Evolutionary conservation across 2,888 invertebrate genomes (phyloP).

Genomic region (Hypselothyrea guttata): DNA sequence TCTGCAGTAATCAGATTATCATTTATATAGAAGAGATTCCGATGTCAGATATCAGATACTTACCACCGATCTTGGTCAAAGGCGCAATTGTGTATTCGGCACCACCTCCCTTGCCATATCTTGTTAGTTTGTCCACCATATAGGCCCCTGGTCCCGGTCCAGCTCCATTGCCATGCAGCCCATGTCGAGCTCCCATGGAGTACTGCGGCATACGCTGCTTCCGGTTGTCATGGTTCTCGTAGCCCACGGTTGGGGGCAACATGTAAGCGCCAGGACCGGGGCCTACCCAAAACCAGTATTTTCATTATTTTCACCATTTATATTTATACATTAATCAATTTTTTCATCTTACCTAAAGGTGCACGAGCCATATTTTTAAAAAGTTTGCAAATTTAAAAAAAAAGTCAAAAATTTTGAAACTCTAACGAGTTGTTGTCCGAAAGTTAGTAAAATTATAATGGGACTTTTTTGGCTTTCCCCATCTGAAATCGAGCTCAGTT

Average conservation of each 20-base stretch:
- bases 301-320: too few species aligned
- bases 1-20: slow-evolving; percentile 58
- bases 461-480: not conserved
- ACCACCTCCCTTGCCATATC: slow-evolving; percentile 67
- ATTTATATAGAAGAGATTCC: not conserved
- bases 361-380: slow-evolving; percentile 41
- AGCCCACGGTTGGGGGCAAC: slow-evolving; percentile 85
- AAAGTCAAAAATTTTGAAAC: slow-evolving; percentile 57
- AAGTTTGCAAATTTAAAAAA: slow-evolving; percentile 71
- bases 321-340: too few species aligned
- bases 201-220: slow-evolving; percentile 83
- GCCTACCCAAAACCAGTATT: slow-evolving; percentile 77
- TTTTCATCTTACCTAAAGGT: slow-evolving; percentile 55
- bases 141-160: slow-evolving; percentile 80
- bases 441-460: slow-evolving; percentile 9
- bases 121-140: slow-evolving; percentile 68
- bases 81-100: slow-evolving; percentile 83
- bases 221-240: slow-evolving; percentile 84
- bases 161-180: slow-evolving; percentile 23
- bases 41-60: too few species aligned
- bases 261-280: slow-evolving; percentile 86
- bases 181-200: slow-evolving; percentile 73
- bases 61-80: slow-evolving; percentile 68
- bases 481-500: too few species aligned
- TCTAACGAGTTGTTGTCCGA: slow-evolving; percentile 54